phyloP scores from a whole-genome alignment of 2,888 invertebrate genomes.

The Bembecia ichneumoniformis region DNA sequence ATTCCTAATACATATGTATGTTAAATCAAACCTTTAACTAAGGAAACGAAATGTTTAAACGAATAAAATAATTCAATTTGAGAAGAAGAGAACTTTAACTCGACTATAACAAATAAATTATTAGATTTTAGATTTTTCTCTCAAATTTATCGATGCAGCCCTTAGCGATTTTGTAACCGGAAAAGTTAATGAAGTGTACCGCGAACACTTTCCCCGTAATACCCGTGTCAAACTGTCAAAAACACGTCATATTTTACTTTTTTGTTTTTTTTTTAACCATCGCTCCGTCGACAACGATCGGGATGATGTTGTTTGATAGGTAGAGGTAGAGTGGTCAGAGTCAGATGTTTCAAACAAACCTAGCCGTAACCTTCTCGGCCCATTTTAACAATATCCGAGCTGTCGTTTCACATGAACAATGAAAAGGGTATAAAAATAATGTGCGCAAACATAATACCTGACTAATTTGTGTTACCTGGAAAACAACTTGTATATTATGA shows the following conservation, averaged over 20 bases:
- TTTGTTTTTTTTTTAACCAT: slow-evolving; percentile 40
- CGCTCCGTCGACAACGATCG: slow-evolving; percentile 43
- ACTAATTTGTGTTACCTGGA: slow-evolving; percentile 59
- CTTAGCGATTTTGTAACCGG: slow-evolving; percentile 22
- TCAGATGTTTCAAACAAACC: slow-evolving; percentile 12
- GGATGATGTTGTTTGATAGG: slow-evolving; percentile 25
- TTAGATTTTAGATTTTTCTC: slow-evolving; percentile 13
- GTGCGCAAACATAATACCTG: slow-evolving; percentile 60
- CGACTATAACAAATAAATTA: too few species aligned
- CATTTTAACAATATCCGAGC: slow-evolving; percentile 19
- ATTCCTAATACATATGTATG: too few species aligned
- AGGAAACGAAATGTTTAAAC: too few species aligned
- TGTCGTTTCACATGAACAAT: slow-evolving; percentile 42
- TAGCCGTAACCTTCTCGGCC: slow-evolving; percentile 11
- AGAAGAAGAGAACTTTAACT: too few species aligned
- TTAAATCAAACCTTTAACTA: too few species aligned
- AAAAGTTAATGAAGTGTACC: slow-evolving; percentile 60
- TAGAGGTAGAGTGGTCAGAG: slow-evolving; percentile 19
- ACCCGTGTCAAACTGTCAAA: slow-evolving; percentile 66
- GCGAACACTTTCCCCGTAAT: slow-evolving; percentile 56
- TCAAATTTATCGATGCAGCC: slow-evolving; percentile 18
- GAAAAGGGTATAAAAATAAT: slow-evolving; percentile 47
- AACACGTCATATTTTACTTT: slow-evolving; percentile 57
- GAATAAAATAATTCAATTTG: too few species aligned
- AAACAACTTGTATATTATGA: slow-evolving; percentile 62